A percentile compares a stretch with the other conserved stretches of the same genome.
Conservation (phyloP, 2,113 vertebrate species). For the Bos indicus region DNA sequence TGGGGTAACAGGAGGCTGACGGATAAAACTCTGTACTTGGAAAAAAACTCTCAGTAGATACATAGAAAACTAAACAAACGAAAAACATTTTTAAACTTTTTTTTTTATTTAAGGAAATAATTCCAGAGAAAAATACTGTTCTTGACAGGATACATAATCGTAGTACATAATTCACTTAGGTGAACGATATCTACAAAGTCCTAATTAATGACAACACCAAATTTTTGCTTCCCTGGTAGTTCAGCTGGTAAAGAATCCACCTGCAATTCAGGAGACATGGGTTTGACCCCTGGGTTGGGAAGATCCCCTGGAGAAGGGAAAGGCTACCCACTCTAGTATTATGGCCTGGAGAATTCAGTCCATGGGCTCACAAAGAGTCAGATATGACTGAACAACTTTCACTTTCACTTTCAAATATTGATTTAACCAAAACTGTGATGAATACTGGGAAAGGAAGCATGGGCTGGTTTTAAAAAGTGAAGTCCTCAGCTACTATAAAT, state of each 20-base stretch:
- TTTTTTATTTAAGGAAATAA: neutral
- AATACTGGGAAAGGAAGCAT: neutral
- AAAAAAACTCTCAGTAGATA: neutral
- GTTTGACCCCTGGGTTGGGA: neutral
- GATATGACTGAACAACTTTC: neutral
- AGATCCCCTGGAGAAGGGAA: neutral
- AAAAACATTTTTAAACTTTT: neutral
- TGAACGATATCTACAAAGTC: neutral
- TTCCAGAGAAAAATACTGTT: neutral
- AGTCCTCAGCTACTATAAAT: neutral
- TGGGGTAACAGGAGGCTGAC: neutral
- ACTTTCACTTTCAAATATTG: neutral
- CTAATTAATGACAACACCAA: neutral
- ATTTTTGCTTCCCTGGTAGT: neutral
- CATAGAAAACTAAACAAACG: neutral
- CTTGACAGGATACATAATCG: neutral
- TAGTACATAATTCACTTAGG: neutral
- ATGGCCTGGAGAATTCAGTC: neutral
- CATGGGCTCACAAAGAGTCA: neutral
- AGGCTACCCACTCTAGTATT: neutral
- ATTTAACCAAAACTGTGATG: neutral
- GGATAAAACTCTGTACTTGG: neutral
- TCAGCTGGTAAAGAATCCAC: neutral
- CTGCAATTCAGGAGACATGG: neutral
- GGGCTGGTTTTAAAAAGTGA: neutral